Percentiles rank a stretch among this genome's conserved stretches.
Evolutionary conservation across 2,113 vertebrate genomes (phyloP).

Genomic region (Leucoraja erinaceus): DNA sequence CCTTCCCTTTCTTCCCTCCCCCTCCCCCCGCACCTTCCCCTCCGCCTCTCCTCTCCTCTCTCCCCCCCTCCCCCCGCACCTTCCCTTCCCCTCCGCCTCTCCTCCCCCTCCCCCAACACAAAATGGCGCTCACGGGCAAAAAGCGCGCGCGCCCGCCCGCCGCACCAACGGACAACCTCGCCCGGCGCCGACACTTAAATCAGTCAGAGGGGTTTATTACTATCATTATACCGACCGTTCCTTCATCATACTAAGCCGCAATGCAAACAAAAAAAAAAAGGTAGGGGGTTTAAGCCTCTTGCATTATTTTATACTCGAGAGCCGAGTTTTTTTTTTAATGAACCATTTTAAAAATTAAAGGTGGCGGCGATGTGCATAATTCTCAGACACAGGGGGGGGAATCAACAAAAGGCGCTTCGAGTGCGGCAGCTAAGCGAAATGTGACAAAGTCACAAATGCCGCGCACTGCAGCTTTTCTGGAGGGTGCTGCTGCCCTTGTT

Average conservation of each 20-base stretch:
- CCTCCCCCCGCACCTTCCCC: background rate
- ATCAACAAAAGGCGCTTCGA: too few species aligned
- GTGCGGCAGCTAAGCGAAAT: too few species aligned
- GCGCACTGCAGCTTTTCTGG: background rate
- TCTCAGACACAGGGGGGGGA: too few species aligned
- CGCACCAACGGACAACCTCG: background rate
- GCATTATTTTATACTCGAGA: too few species aligned
- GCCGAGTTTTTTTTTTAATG: too few species aligned
- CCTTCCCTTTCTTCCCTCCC: background rate
- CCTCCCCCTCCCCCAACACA: background rate
- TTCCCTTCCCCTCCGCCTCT: background rate
- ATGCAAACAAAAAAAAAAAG: background rate
- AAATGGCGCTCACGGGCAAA: constrained; percentile 4
- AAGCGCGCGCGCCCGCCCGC: constrained; percentile 2
- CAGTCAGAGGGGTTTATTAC: too few species aligned
- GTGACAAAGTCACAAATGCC: too few species aligned
- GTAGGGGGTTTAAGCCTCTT: background rate
- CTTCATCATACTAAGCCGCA: background rate
- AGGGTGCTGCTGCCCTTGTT: background rate
- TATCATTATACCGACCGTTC: too few species aligned
- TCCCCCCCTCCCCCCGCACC: background rate
- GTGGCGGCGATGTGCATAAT: too few species aligned
- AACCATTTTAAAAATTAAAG: too few species aligned
- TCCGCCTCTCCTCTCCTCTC: background rate
- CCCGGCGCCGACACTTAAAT: too few species aligned